A percentile compares a stretch with the other conserved stretches of the same genome.
Evolutionary conservation across 2,113 vertebrate species (phyloP).

Genomic region (Micromys minutus): DNA sequence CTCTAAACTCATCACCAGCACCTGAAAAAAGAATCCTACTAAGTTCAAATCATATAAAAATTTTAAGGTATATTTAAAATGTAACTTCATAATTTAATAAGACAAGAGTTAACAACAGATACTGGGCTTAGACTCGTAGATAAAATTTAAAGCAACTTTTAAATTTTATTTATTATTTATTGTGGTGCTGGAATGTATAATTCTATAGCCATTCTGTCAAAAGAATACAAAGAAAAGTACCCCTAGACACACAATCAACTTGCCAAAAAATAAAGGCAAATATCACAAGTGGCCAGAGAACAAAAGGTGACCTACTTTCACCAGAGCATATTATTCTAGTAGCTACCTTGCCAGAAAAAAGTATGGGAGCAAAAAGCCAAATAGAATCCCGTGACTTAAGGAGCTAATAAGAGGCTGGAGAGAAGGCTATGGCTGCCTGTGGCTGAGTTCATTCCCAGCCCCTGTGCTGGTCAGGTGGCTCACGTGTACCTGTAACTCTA

Average conservation of each 20-base stretch:
- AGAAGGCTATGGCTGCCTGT: too few species aligned
- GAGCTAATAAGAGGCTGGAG: background rate
- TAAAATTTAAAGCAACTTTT: background rate
- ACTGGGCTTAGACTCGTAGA: background rate
- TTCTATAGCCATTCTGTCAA: background rate
- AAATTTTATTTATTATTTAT: background rate
- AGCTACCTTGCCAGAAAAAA: background rate
- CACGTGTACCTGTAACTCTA: background rate
- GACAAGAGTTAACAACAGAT: background rate
- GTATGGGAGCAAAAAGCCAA: background rate
- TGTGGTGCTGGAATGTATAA: background rate
- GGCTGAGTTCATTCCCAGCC: background rate
- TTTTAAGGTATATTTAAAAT: slow-evolving; percentile 11
- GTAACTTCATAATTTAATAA: slow-evolving; percentile 39
- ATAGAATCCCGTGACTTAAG: background rate
- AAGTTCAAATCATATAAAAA: slow-evolving; percentile 14
- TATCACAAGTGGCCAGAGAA: background rate
- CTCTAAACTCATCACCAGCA: background rate
- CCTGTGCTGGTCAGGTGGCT: background rate
- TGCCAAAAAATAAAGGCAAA: background rate
- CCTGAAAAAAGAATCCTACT: background rate
- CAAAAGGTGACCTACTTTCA: background rate
- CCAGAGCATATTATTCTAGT: background rate
- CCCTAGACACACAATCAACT: background rate
- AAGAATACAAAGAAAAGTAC: background rate